Evolutionary conservation across 2,113 vertebrate species (phyloP).

Genomic region (Ellobius talpinus): DNA sequence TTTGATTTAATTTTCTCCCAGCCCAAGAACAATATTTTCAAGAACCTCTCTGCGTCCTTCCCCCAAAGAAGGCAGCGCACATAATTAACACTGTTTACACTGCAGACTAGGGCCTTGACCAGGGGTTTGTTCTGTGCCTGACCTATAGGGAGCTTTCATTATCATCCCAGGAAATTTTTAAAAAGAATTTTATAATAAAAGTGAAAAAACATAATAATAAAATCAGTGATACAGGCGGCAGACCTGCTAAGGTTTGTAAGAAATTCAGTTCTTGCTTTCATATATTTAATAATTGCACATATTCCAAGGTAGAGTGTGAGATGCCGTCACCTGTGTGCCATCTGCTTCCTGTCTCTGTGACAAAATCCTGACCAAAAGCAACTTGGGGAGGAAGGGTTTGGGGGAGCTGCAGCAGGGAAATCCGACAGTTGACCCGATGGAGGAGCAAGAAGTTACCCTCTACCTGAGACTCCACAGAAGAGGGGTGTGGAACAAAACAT

Average conservation of each 20-base stretch:
- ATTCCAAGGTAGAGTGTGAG: background rate
- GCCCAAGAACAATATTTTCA: background rate
- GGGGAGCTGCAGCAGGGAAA: background rate
- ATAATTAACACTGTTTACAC: background rate
- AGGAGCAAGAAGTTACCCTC: background rate
- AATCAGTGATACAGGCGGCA: background rate
- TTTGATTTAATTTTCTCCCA: background rate
- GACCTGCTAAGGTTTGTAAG: background rate
- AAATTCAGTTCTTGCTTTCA: background rate
- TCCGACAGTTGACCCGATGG: background rate
- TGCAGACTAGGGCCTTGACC: background rate
- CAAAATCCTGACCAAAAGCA: background rate
- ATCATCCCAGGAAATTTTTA: background rate
- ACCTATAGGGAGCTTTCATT: background rate
- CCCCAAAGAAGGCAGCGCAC: conserved; percentile 16
- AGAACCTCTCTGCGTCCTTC: conserved; percentile 21
- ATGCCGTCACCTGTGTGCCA: too few species aligned
- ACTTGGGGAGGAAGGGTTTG: background rate
- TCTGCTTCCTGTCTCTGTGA: background rate
- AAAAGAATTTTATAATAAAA: background rate
- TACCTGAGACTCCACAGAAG: background rate
- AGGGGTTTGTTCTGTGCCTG: background rate
- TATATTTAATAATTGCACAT: background rate
- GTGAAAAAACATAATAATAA: background rate
- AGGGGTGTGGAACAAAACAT: background rate